Evolutionary conservation across 2,113 vertebrate genomes (phyloP).

Genomic region (Platysteira castanea): DNA sequence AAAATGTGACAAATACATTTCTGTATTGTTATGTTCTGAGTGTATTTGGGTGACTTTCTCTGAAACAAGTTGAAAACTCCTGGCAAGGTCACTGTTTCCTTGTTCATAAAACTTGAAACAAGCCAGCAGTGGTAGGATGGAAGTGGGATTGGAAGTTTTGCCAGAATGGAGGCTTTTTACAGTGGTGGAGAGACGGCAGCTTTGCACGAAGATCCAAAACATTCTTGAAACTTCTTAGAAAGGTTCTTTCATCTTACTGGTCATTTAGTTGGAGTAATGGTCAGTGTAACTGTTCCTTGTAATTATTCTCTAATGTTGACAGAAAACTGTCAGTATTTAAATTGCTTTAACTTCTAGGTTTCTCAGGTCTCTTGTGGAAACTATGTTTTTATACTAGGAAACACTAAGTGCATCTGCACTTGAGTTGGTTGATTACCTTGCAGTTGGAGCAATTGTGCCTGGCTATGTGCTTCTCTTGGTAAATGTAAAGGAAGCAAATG

Average conservation of each 20-base stretch:
- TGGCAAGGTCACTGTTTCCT: background rate
- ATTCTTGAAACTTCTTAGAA: background rate
- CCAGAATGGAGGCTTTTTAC: background rate
- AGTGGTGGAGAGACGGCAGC: background rate
- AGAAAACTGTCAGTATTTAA: background rate
- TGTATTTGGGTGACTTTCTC: background rate
- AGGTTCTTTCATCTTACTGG: background rate
- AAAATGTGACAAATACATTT: background rate
- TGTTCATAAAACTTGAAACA: background rate
- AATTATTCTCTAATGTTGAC: background rate
- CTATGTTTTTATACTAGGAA: background rate
- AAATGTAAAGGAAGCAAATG: background rate
- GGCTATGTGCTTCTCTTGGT: background rate
- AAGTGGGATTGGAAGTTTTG: background rate
- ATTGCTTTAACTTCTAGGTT: background rate
- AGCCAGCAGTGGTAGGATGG: background rate
- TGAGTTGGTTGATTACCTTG: background rate
- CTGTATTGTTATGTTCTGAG: background rate
- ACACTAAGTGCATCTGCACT: background rate
- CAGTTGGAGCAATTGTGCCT: background rate
- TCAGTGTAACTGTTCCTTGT: background rate
- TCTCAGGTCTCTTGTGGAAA: background rate
- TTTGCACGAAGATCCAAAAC: background rate
- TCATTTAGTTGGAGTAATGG: background rate
- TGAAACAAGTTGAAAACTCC: background rate